Evolutionary conservation across 2,888 invertebrate species (phyloP).

Genomic region (Gortyna flavago): DNA sequence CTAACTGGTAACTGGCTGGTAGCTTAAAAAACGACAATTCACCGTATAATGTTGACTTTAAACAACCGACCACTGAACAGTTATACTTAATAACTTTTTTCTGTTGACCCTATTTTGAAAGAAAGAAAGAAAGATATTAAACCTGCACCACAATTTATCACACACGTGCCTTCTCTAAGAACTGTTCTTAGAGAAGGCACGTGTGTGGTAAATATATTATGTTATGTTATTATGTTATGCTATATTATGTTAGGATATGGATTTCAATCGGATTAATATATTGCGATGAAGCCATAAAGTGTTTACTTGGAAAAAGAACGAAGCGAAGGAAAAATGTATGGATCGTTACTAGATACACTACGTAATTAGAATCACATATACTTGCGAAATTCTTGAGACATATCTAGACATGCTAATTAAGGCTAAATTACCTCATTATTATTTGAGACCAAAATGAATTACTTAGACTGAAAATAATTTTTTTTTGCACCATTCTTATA

Average conservation of each 20-base stretch:
- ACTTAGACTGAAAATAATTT: not conserved
- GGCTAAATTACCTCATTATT: not conserved
- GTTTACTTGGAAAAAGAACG: not conserved
- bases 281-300: constrained; percentile 2
- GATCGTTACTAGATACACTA: not conserved
- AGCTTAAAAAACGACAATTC: too few relatives aligned
- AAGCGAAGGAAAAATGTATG: not conserved
- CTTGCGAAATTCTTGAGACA: constrained; percentile 1
- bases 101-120: too few relatives aligned
- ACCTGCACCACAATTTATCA: too few relatives aligned
- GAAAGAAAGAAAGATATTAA: too few relatives aligned
- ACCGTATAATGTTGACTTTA: too few relatives aligned
- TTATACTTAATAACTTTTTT: too few relatives aligned
- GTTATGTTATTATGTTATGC: too few relatives aligned
- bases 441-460: not conserved
- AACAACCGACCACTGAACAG: too few relatives aligned
- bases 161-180: too few relatives aligned
- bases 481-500: not conserved
- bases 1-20: too few relatives aligned
- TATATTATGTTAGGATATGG: not conserved
- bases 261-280: not conserved
- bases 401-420: not conserved
- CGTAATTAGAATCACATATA: not conserved
- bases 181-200: too few relatives aligned
- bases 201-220: too few relatives aligned